A percentile compares a stretch with the other conserved stretches of the same genome.
phyloP scores from a whole-genome alignment of 2,113 vertebrate genomes.

The Chiloscyllium plagiosum region DNA sequence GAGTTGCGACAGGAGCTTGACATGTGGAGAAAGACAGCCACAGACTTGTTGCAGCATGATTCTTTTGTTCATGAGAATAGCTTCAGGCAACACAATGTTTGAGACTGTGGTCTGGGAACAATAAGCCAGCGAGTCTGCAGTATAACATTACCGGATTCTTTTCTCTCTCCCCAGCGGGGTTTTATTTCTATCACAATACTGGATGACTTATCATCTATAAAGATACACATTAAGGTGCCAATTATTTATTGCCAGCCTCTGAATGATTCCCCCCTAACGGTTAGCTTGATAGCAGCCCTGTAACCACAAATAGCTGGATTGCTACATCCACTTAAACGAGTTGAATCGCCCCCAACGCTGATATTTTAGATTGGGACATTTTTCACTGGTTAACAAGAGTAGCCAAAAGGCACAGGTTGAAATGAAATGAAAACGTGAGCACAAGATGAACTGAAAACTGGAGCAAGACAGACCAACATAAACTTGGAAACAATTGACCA shows the following conservation, averaged over 20 bases:
- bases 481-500: not conserved
- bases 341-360: not conserved
- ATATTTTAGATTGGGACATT: not conserved
- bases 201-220: not conserved
- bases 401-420: not conserved
- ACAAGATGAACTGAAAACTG: not conserved
- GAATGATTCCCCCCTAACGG: not conserved
- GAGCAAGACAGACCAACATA: not conserved
- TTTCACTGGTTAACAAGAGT: not conserved
- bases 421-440: not conserved
- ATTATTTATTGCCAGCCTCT: not conserved
- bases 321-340: not conserved
- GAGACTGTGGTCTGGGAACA: not conserved
- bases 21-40: not conserved
- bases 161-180: not conserved
- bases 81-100: not conserved
- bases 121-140: not conserved
- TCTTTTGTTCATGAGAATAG: not conserved
- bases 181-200: not conserved
- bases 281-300: not conserved
- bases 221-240: not conserved
- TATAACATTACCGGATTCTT: not conserved
- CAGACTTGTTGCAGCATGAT: not conserved
- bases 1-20: not conserved
- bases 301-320: not conserved